Conservation (phyloP, 2,113 vertebrate genomes). For the Petaurus breviceps region DNA sequence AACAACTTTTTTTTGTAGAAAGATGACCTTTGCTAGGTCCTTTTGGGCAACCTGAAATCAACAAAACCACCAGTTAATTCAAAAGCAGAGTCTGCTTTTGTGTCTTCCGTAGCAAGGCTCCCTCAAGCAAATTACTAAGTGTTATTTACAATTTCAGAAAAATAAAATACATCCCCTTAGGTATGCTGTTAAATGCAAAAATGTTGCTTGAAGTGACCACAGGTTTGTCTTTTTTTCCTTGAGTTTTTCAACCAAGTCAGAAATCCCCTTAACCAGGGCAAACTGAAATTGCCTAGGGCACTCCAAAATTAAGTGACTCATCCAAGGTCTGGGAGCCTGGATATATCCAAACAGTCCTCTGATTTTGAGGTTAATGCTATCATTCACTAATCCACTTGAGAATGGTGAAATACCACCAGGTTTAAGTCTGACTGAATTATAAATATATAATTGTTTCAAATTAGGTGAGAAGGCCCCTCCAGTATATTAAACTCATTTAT, state of each 20-base stretch:
- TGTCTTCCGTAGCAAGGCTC: conserved; percentile 26
- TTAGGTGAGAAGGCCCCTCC: neutral
- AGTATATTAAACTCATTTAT: conserved; percentile 30
- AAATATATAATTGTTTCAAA: conserved; percentile 39
- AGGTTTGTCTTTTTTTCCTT: too few species aligned
- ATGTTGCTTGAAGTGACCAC: conserved; percentile 15
- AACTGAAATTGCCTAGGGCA: too few species aligned
- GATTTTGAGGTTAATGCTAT: neutral
- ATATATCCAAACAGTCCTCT: neutral
- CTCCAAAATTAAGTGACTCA: neutral
- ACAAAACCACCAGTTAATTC: conserved; percentile 7
- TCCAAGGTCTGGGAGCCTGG: neutral
- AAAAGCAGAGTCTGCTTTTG: conserved; percentile 16
- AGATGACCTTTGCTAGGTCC: conserved; percentile 5
- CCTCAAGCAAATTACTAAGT: neutral
- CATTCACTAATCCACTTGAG: neutral
- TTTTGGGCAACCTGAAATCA: conserved; percentile 15
- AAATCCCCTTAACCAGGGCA: neutral
- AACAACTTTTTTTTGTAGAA: conserved; percentile 42
- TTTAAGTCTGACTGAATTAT: conserved; percentile 13
- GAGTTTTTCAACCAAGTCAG: neutral
- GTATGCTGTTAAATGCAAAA: neutral
- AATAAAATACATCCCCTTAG: conserved; percentile 35
- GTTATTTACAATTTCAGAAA: conserved; percentile 17
- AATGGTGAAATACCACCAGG: conserved; percentile 5